A percentile compares a stretch with the other conserved stretches of the same genome.
Evolutionary conservation across 2,113 vertebrate species (phyloP).

Genomic region (Chroicocephalus ridibundus): DNA sequence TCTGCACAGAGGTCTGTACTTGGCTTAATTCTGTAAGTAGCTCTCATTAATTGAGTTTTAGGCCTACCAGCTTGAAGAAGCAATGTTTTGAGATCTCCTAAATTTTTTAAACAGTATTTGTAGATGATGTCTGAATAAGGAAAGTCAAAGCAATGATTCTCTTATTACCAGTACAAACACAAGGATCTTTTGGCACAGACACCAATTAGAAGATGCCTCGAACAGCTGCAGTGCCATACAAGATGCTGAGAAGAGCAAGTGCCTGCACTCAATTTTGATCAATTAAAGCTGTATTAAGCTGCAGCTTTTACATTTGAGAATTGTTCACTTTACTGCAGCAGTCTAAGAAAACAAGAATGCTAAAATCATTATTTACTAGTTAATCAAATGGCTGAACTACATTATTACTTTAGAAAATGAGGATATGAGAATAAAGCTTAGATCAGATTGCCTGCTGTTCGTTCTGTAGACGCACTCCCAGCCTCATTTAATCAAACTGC

Average conservation of each 20-base stretch:
- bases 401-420: slow-evolving; percentile 14
- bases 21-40: background rate
- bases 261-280: slow-evolving; percentile 54
- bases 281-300: slow-evolving; percentile 58
- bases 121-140: slow-evolving; percentile 16
- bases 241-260: slow-evolving; percentile 56
- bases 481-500: background rate
- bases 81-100: background rate
- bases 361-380: slow-evolving; percentile 44
- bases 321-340: slow-evolving; percentile 26
- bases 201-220: slow-evolving; percentile 15
- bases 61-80: background rate
- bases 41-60: background rate
- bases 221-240: slow-evolving; percentile 58
- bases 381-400: background rate
- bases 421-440: background rate
- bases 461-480: background rate
- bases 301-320: slow-evolving; percentile 45
- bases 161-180: slow-evolving; percentile 49
- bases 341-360: slow-evolving; percentile 25
- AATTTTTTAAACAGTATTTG: slow-evolving; percentile 50
- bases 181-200: slow-evolving; percentile 47
- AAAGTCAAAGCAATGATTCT: slow-evolving; percentile 54
- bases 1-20: background rate
- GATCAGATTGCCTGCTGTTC: background rate